Conservation (phyloP, 2,113 vertebrate genomes). For the Melanocharis versteri region DNA sequence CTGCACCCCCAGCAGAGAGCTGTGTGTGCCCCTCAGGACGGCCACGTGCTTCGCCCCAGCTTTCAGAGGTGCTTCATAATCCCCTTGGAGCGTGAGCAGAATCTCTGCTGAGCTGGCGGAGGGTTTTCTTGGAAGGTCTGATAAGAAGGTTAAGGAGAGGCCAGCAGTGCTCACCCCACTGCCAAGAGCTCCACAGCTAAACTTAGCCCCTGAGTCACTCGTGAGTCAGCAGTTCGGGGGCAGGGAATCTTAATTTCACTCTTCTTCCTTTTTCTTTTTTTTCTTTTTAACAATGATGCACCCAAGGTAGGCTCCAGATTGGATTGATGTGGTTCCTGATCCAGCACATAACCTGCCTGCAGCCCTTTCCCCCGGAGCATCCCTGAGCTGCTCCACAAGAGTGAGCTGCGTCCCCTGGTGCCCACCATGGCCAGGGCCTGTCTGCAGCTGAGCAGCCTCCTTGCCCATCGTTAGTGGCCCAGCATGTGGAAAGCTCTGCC, state of each 20-base stretch:
- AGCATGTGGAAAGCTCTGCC: background rate
- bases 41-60: background rate
- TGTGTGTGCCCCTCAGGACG: rapidly evolving
- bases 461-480: background rate
- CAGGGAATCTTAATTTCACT: background rate
- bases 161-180: background rate
- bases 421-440: background rate
- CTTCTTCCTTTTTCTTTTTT: background rate
- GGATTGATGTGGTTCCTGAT: background rate
- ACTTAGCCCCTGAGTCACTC: slow-evolving; percentile 14
- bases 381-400: background rate
- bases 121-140: background rate
- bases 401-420: background rate
- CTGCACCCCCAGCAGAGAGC: background rate
- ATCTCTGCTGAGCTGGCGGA: background rate
- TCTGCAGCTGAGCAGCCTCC: background rate
- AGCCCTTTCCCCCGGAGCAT: background rate
- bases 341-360: rapidly evolving
- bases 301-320: background rate
- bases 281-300: background rate
- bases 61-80: background rate
- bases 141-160: background rate
- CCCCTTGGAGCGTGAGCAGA: background rate
- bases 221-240: background rate
- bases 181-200: background rate